Percentiles rank a stretch among this genome's conserved stretches.
These are phyloP conservation scores for Coracopsis vasa DNA, from an alignment of 2,113 vertebrate species.

Conservation along the genomic window DNA sequence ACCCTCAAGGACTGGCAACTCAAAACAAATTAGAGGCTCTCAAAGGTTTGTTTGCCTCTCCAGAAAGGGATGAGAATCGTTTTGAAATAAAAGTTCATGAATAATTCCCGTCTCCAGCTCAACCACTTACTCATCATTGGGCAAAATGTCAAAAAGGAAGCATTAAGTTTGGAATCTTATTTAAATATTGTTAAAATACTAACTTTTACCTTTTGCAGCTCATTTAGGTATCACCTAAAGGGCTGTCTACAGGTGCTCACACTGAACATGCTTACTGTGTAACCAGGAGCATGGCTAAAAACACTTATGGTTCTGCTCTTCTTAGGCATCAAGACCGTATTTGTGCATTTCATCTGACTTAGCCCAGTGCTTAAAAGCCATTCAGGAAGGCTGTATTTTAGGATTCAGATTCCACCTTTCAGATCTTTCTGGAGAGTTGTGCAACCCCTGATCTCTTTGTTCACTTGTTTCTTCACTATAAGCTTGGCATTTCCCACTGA, in stretches of 20 bases:
- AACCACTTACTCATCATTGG: not conserved
- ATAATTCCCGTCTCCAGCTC: not conserved
- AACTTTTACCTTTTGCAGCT: not conserved
- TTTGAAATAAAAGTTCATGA: not conserved
- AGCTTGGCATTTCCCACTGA: not conserved
- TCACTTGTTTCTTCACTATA: not conserved
- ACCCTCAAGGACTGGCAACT: not conserved
- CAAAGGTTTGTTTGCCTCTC: not conserved
- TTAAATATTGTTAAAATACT: not conserved
- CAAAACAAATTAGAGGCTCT: not conserved
- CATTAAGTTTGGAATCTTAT: not conserved
- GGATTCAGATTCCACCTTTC: not conserved
- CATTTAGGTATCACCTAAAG: not conserved
- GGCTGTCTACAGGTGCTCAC: too few relatives aligned
- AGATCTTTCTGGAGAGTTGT: not conserved
- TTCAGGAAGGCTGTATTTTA: not conserved
- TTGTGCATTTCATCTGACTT: not conserved
- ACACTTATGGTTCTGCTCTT: not conserved
- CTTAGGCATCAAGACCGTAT: not conserved
- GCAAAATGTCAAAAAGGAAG: not conserved
- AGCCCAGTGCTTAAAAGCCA: not conserved
- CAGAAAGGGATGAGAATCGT: not conserved
- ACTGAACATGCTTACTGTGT: not conserved
- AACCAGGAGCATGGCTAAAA: not conserved
- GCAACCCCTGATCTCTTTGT: not conserved